Evolutionary conservation across 2,797 vertebrate species (phyloP).

Genomic region (Anniella stebbinsi): DNA sequence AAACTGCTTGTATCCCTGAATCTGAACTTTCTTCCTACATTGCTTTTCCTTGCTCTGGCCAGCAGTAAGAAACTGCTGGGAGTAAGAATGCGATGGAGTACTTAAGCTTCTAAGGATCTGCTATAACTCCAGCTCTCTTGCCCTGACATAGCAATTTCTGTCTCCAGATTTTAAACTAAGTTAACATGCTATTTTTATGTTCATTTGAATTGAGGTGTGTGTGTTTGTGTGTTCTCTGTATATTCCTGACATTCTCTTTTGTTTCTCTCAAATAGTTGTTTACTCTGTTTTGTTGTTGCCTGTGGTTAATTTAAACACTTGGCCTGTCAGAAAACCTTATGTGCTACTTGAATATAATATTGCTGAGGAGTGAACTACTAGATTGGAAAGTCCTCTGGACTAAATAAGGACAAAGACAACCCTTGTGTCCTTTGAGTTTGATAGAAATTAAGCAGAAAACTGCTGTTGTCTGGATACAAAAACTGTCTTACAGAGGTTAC

Average conservation of each 20-base stretch:
- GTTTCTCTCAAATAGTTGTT: neutral
- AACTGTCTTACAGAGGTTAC: neutral
- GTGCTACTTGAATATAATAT: neutral
- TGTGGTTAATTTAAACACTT: neutral
- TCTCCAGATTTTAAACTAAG: neutral
- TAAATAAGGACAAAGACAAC: neutral
- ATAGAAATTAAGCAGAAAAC: neutral
- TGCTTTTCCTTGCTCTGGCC: neutral
- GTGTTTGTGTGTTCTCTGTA: neutral
- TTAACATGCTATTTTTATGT: neutral
- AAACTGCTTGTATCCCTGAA: neutral
- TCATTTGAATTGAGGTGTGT: neutral
- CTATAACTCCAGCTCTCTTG: neutral
- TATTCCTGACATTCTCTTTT: neutral
- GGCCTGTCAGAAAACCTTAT: neutral
- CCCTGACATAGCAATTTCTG: neutral
- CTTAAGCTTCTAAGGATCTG: neutral
- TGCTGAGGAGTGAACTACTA: neutral
- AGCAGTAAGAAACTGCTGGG: neutral
- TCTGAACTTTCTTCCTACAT: neutral
- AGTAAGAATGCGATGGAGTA: neutral
- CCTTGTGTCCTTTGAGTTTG: neutral
- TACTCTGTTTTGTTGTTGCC: neutral
- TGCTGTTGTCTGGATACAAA: neutral
- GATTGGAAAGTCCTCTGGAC: neutral